A percentile compares a stretch with the other conserved stretches of the same genome.
phyloP scores from a whole-genome alignment of 2,797 vertebrate genomes.

The Ctenochaetus hawaiiensis region DNA sequence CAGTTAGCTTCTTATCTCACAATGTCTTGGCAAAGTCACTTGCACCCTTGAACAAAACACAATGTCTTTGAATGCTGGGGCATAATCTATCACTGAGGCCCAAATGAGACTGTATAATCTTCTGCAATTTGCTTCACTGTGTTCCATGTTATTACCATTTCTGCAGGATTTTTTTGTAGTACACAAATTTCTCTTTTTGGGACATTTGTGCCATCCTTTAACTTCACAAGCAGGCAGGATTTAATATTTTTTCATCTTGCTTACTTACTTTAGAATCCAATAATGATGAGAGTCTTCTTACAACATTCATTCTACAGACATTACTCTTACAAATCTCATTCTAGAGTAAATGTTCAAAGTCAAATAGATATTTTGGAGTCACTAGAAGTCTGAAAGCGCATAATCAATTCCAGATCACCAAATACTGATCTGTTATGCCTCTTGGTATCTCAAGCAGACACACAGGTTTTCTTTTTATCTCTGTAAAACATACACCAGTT shows the following conservation, averaged over 20 bases:
- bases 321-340: not conserved
- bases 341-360: not conserved
- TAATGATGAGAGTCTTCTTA: not conserved
- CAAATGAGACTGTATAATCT: constrained; percentile 68
- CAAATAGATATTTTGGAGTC: not conserved
- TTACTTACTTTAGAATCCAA: not conserved
- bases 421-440: no score
- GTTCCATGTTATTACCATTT: constrained; percentile 55
- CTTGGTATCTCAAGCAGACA: no score
- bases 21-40: constrained; percentile 80
- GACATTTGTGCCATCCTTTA: constrained; percentile 40
- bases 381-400: not conserved
- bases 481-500: no score
- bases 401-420: no score
- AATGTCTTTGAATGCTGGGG: constrained; percentile 66
- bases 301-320: not conserved
- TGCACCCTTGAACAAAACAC: constrained; percentile 77
- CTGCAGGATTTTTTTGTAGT: constrained; percentile 16
- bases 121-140: constrained; percentile 57
- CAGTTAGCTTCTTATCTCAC: constrained; percentile 78
- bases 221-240: constrained; percentile 13
- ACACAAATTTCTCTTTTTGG: constrained; percentile 23
- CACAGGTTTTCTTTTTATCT: no score
- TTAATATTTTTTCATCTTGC: constrained; percentile 3
- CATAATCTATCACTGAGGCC: constrained; percentile 67